These are phyloP conservation scores for Cyclina sinensis DNA, from an alignment of 1,140 invertebrate genomes.

Conservation along the genomic window DNA sequence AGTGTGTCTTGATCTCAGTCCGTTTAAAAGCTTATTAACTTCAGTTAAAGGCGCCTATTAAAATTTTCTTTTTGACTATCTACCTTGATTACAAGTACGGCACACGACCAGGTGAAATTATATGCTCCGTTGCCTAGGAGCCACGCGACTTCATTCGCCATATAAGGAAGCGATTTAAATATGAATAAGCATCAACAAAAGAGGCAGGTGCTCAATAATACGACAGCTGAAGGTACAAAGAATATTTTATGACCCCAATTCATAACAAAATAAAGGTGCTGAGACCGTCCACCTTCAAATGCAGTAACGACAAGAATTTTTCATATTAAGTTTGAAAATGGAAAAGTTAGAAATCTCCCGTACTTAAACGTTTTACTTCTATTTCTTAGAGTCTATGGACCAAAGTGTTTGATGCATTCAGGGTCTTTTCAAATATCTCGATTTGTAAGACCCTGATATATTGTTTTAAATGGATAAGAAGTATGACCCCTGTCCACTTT, in stretches of 20 bases:
- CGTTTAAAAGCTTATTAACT: conserved; percentile 2
- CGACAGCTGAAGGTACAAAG: conserved; percentile 68
- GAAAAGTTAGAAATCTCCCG: no score
- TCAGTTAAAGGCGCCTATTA: conserved; percentile 5
- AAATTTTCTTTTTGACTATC: conserved; percentile 23
- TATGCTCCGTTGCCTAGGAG: conserved; percentile 60
- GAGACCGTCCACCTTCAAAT: not conserved
- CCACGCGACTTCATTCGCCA: conserved; percentile 64
- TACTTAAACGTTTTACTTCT: no score
- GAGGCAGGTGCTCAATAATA: conserved; percentile 53
- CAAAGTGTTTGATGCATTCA: no score
- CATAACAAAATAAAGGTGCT: conserved; percentile 43
- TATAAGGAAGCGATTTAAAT: conserved; percentile 68
- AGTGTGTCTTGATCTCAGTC: conserved; percentile 20
- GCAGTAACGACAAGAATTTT: not conserved
- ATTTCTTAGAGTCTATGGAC: no score
- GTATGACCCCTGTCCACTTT: not conserved
- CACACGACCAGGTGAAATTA: conserved; percentile 66
- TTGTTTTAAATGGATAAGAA: no score
- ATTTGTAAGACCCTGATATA: no score
- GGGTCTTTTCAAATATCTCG: no score
- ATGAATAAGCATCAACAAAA: conserved; percentile 59
- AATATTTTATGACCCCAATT: conserved; percentile 62
- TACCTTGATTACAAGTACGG: conserved; percentile 46
- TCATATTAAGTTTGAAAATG: no score